These are phyloP conservation scores for Zeugodacus cucurbitae DNA, from an alignment of 1,140 invertebrate genomes.

Conservation along the genomic window DNA sequence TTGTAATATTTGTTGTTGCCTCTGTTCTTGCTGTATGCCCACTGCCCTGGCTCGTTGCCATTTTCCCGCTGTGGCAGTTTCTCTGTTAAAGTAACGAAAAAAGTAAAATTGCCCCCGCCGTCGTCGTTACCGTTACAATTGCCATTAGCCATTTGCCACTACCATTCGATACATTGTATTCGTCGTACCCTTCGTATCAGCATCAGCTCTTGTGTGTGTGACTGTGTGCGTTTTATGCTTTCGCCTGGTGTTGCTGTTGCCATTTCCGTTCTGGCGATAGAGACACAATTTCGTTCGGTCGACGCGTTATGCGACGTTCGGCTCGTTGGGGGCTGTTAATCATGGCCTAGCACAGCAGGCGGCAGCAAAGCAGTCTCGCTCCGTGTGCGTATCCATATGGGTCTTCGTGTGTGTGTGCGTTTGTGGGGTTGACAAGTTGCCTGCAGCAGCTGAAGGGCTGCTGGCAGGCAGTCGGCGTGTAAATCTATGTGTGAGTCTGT, in stretches of 20 bases:
- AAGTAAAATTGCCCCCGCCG: neutral
- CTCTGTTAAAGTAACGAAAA: neutral
- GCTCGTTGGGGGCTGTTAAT: constrained; percentile 33
- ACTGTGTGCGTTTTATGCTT: neutral
- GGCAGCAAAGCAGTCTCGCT: neutral
- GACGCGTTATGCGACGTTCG: neutral
- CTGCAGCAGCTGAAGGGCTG: neutral
- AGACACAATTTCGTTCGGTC: constrained; percentile 21
- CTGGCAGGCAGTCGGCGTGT: neutral
- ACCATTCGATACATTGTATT: neutral
- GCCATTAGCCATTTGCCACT: constrained; percentile 32
- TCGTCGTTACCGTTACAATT: constrained; percentile 18
- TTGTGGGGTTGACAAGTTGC: neutral
- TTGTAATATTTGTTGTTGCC: neutral
- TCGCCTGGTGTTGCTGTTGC: constrained; percentile 24
- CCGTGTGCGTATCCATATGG: neutral
- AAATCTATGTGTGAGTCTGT: neutral
- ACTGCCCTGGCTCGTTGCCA: constrained; percentile 24
- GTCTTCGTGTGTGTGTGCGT: neutral
- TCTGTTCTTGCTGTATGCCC: too few relatives aligned
- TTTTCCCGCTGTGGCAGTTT: constrained; percentile 14
- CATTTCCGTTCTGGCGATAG: constrained; percentile 15
- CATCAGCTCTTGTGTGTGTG: neutral
- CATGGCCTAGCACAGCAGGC: constrained; percentile 27
- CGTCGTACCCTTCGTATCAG: neutral